Base-by-base conservation (phyloP, 1,140 invertebrate genomes). In the Choristoneura fumiferana region DNA sequence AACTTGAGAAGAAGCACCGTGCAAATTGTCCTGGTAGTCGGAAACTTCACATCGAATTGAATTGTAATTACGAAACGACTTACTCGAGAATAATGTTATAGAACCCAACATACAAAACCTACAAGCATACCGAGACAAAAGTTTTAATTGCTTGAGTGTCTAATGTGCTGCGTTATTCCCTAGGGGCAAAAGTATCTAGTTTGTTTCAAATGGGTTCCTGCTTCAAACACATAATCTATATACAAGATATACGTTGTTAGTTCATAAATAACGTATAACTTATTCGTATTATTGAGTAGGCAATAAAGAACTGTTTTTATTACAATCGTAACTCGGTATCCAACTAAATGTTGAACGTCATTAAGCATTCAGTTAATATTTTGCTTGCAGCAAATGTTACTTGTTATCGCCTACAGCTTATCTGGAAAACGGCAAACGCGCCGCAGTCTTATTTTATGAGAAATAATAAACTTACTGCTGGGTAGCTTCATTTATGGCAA, bases 391-490 rank as follows among this genome's bases (percentile, higher is more conserved):
- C 43, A 49, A 43, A 49, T 6, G 43, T 12, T 3, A 12, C 43
- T 29, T 49, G 43, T 49, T 49, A 49, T 49, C 18, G 43, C 43
- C n/a, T 33, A 10, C 17, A 45, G 40, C 43, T 49, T 49, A 49
- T 49, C 43, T 49, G 17, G 43, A n/a, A 49, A 29, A 49, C 22
- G 43, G 18, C 43, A 49, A 49, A 49, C 22, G 43, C 22, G 43
- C 17, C 43, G 22, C 22, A 17, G 43, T 33, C n/a, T 29, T 49
- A 18, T 49, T 49, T 49, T 49, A 49, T 49, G 29, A 17, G 17
- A 13, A 33, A 49, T 49, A 49, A 49, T 49, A 49, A 49, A 49
- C 43, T 49, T 49, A 49, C 17, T 49, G 22, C 22, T n/a, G 17
- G 43, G 43, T 17, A 22, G 5, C 17, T 12, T 29, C 43, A 18